These are phyloP conservation scores for Gallinago jamesoni DNA, from an alignment of 2,113 vertebrate genomes.

Conservation along the genomic window DNA sequence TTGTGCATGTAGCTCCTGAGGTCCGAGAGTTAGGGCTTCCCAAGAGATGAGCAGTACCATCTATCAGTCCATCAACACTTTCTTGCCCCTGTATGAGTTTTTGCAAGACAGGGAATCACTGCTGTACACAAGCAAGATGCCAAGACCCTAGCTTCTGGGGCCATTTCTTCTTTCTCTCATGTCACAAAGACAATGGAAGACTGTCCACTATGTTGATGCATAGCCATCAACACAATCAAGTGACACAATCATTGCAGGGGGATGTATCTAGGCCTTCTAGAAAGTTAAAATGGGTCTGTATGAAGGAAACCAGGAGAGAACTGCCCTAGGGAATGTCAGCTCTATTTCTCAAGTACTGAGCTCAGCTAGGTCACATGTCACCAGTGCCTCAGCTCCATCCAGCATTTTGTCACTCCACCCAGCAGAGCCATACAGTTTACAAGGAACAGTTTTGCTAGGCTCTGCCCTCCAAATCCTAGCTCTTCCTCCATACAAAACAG, in stretches of 20 bases:
- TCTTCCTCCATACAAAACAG: not conserved
- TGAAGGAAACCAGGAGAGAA: not conserved
- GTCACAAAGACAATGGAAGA: not conserved
- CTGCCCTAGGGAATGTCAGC: not conserved
- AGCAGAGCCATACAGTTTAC: not conserved
- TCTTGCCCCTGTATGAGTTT: not conserved
- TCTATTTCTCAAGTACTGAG: not conserved
- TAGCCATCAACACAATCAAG: not conserved
- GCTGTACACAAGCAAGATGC: not conserved
- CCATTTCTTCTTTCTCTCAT: not conserved
- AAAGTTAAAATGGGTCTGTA: not conserved
- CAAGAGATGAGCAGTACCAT: not conserved
- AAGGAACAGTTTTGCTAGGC: not conserved
- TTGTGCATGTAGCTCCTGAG: not conserved
- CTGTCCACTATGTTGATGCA: not conserved
- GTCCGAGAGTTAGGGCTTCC: constrained; percentile 8
- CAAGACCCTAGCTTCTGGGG: not conserved
- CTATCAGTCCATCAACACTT: not conserved
- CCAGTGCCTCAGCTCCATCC: not conserved
- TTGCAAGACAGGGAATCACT: not conserved
- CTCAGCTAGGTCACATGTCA: rapidly evolving
- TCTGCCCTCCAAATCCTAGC: not conserved
- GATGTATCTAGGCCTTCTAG: not conserved
- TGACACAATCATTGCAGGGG: not conserved
- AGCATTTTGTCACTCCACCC: not conserved